Evolutionary conservation across 2,888 invertebrate genomes (phyloP).

Genomic region (Pseudeuparius sepicola): DNA sequence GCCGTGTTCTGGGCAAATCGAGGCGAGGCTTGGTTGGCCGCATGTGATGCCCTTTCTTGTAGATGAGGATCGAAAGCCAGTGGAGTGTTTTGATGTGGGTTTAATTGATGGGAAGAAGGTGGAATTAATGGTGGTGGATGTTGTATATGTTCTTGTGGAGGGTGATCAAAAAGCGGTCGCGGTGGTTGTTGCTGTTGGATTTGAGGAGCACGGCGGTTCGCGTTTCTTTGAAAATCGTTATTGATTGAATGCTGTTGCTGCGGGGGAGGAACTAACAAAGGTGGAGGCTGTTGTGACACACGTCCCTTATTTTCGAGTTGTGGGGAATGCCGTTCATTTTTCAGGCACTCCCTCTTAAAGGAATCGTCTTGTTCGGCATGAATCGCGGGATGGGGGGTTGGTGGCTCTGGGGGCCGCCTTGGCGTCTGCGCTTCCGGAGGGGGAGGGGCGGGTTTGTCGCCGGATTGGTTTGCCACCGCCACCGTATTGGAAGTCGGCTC

Average conservation of each 20-base stretch:
- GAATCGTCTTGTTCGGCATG: constrained; percentile 6
- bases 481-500: not conserved
- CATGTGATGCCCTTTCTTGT: no score
- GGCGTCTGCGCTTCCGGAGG: constrained; percentile 6
- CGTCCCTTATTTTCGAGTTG: constrained; percentile 5
- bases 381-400: constrained; percentile 13
- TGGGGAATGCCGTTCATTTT: no score
- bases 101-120: no score
- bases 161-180: not conserved
- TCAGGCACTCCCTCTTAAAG: no score
- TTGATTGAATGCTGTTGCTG: constrained; percentile 14
- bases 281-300: constrained; percentile 8
- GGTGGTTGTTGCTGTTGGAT: not conserved
- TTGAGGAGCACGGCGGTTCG: not conserved
- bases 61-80: no score
- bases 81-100: no score
- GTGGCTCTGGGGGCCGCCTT: constrained; percentile 15
- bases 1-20: no score
- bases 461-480: constrained; percentile 2
- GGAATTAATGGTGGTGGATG: constrained; percentile 15
- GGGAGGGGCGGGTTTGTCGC: no score
- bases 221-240: not conserved
- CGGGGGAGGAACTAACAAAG: constrained; percentile 9
- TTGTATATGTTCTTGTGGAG: constrained; percentile 5
- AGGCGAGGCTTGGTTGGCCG: no score